Base-by-base conservation (phyloP, 2,888 invertebrate species). In the Mellilla xanthometata region DNA sequence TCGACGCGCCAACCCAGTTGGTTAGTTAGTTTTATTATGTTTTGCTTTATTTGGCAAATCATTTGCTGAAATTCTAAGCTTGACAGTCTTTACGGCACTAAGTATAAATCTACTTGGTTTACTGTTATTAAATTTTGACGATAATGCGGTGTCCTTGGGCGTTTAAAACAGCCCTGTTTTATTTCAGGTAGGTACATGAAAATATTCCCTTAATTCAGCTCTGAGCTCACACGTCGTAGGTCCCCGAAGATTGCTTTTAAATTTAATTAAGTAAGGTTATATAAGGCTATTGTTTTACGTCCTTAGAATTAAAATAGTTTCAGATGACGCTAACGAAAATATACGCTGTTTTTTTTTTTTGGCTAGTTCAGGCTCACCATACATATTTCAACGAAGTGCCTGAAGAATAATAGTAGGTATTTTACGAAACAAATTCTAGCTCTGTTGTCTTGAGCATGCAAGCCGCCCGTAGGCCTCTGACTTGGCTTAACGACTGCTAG, bases 51-150 rank as follows among this genome's bases (percentile, higher is more conserved):
- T n/a, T n/a, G n/a, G n/a, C n/a, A n/a, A n/a, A n/a, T n/a, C n/a
- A n/a, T n/a, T n/a, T n/a, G n/a, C n/a, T n/a, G n/a, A n/a, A n/a
- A n/a, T n/a, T n/a, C n/a, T n/a, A n/a, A n/a, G n/a, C n/a, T 53
- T 13, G 11, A 6, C 22, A 41, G 30, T 23, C 42, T 36, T 3
- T 1, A 2, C 0, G 19, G 0, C 60, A 9, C 65, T 76, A 53
- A 62, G 64, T 66, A 38, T 12, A 12, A 44, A 6, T 34, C 39
- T 33, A 49, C 58, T 62, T 72, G 71, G 69, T 69, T 65, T 62
- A 66, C 60, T 68, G 72, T 77, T 80, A 81, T 80, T 81, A 81
- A 77, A 76, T 76, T 79, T 77, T 60, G 63, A 67, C 65, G 76
- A 79, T 81, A 78, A 72, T 68, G 67, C 56, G 54, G 62, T 58